These are phyloP conservation scores for Chauna torquata DNA, from an alignment of 2,113 vertebrate genomes.

Conservation along the genomic window DNA sequence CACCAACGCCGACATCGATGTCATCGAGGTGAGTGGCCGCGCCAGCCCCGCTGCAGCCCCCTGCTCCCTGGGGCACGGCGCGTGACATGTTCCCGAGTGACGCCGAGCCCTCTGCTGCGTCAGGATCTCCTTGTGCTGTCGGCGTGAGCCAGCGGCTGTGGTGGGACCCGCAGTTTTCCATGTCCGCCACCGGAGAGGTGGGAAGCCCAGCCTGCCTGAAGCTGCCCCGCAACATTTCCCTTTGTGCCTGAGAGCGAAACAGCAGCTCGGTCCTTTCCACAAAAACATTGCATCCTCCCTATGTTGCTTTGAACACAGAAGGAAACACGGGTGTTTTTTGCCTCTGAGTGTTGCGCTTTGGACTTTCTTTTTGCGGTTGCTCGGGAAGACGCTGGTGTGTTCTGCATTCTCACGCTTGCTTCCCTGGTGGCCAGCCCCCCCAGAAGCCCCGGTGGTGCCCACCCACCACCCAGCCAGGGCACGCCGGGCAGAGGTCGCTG, in stretches of 20 bases:
- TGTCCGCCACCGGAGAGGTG: rapidly evolving
- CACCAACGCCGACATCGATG: conserved; percentile 12
- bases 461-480: background rate
- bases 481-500: background rate
- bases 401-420: background rate
- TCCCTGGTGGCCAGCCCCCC: conserved; percentile 34
- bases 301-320: background rate
- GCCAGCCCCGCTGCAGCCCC: rapidly evolving
- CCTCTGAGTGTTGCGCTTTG: background rate
- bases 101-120: background rate
- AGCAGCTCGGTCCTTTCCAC: background rate
- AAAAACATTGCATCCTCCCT: background rate
- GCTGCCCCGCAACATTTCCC: rapidly evolving
- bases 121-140: conserved; percentile 68
- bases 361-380: background rate
- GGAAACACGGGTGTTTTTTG: background rate
- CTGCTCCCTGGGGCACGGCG: rapidly evolving
- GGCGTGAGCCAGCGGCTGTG: background rate
- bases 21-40: conserved; percentile 63
- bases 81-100: background rate
- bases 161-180: background rate
- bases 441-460: background rate
- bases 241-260: rapidly evolving
- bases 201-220: background rate
- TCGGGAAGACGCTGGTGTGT: rapidly evolving